Percentiles rank a stretch among this genome's conserved stretches.
Conservation (phyloP, 2,888 invertebrate genomes). For the Sinelater perroti region DNA sequence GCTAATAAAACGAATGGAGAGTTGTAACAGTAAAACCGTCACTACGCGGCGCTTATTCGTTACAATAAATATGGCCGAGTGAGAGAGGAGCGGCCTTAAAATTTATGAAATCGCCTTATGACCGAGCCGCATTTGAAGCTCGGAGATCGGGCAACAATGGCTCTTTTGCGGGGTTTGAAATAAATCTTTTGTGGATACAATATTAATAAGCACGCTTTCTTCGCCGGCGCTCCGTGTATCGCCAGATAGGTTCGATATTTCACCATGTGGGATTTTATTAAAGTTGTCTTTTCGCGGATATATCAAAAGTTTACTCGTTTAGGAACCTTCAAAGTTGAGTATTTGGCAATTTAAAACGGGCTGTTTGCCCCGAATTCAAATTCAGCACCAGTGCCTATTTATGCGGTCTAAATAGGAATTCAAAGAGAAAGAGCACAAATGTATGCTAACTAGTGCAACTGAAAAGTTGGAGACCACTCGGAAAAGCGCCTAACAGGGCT, state of each 20-base stretch:
- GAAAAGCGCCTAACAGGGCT: slow-evolving; percentile 20
- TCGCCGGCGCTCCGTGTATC: not conserved
- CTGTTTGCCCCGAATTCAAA: slow-evolving; percentile 9
- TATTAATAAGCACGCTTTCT: slow-evolving; percentile 12
- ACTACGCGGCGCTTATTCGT: not conserved
- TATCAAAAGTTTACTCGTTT: slow-evolving; percentile 2
- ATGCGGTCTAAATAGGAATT: slow-evolving; percentile 18
- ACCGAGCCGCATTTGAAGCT: slow-evolving; percentile 7
- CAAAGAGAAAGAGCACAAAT: slow-evolving; percentile 18
- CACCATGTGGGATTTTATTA: slow-evolving; percentile 6
- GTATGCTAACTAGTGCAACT: slow-evolving; percentile 29
- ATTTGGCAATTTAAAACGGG: slow-evolving; percentile 16
- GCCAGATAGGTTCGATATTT: not conserved
- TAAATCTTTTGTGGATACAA: slow-evolving; percentile 19
- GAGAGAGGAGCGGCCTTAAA: slow-evolving; percentile 10
- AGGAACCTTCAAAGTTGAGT: slow-evolving; percentile 1
- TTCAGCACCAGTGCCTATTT: slow-evolving; percentile 15
- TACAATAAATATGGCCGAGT: slow-evolving; percentile 14
- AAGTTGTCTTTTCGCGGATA: not conserved
- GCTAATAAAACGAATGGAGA: slow-evolving; percentile 3
- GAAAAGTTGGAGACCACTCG: slow-evolving; percentile 27
- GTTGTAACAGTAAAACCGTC: not conserved
- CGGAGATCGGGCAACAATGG: slow-evolving; percentile 11
- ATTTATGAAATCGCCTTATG: slow-evolving; percentile 19
- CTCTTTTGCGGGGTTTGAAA: slow-evolving; percentile 13